A percentile compares a stretch with the other conserved stretches of the same genome.
phyloP scores from a whole-genome alignment of 2,888 invertebrate species.

The Watsonalla binaria region DNA sequence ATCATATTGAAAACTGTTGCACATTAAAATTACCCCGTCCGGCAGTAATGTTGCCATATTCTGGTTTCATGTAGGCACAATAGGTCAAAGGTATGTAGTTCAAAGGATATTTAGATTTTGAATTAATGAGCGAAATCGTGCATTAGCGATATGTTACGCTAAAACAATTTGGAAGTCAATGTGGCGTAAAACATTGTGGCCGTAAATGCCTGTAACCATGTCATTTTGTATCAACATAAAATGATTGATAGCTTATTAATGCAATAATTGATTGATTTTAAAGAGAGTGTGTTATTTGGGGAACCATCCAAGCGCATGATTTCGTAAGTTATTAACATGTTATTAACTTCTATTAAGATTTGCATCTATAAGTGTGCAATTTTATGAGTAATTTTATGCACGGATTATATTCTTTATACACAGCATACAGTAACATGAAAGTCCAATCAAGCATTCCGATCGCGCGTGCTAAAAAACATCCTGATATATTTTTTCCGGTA shows the following conservation, averaged over 20 bases:
- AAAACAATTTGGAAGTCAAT: slow-evolving; percentile 4
- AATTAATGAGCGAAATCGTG: slow-evolving; percentile 45
- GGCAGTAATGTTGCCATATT: slow-evolving; percentile 24
- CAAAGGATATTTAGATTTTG: slow-evolving; percentile 37
- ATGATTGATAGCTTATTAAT: neutral
- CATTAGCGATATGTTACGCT: slow-evolving; percentile 26
- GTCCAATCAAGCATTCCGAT: no score
- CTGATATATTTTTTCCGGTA: no score
- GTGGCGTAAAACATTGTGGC: no score
- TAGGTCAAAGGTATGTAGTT: slow-evolving; percentile 60
- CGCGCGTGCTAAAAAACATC: no score
- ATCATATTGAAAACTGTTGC: slow-evolving; percentile 62
- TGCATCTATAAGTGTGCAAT: neutral
- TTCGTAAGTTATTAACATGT: neutral
- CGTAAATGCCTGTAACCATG: neutral
- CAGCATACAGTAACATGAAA: no score
- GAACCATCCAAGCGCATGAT: neutral
- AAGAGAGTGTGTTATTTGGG: neutral
- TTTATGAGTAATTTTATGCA: neutral
- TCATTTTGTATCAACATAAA: neutral
- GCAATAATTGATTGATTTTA: neutral
- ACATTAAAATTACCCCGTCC: slow-evolving; percentile 40
- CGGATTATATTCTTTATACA: no score
- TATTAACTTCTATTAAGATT: neutral
- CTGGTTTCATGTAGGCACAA: slow-evolving; percentile 16